Conservation (phyloP, 2,797 vertebrate genomes). For the Tauraco hartlaubi region DNA sequence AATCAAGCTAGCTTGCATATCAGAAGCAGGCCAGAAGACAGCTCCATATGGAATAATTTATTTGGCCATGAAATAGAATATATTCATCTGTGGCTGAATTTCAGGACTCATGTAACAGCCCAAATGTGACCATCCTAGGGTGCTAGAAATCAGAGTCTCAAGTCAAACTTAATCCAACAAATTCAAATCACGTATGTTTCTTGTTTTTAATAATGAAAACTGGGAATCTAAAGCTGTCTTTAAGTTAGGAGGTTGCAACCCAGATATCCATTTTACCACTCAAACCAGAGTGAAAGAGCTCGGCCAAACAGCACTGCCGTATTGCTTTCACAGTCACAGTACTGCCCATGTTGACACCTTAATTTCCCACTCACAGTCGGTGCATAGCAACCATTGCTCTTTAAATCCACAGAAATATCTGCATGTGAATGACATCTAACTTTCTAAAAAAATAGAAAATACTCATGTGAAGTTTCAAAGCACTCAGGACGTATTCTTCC, state of each 20-base stretch:
- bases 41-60: constrained; percentile 56
- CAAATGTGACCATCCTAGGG: constrained; percentile 5
- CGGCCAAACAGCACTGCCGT: neutral
- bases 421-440: neutral
- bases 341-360: neutral
- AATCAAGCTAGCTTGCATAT: constrained; percentile 30
- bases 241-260: neutral
- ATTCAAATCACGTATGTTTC: constrained; percentile 34
- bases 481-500: neutral
- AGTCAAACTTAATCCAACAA: constrained; percentile 33
- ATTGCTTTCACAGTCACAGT: neutral
- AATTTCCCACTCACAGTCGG: neutral
- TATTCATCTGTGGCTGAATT: constrained; percentile 37
- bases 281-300: neutral
- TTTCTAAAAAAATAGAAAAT: neutral
- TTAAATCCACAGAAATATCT: neutral
- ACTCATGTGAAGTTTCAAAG: neutral
- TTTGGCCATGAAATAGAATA: constrained; percentile 33
- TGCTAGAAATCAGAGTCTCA: neutral
- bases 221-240: neutral
- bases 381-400: neutral
- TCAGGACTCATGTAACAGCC: constrained; percentile 41
- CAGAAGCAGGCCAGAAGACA: constrained; percentile 32
- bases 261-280: neutral
- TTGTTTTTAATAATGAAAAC: neutral